Evolutionary conservation across 2,113 vertebrate genomes (phyloP), one percentile per base, ranked within the genome.

Genomic region (Suricata suricatta): DNA sequence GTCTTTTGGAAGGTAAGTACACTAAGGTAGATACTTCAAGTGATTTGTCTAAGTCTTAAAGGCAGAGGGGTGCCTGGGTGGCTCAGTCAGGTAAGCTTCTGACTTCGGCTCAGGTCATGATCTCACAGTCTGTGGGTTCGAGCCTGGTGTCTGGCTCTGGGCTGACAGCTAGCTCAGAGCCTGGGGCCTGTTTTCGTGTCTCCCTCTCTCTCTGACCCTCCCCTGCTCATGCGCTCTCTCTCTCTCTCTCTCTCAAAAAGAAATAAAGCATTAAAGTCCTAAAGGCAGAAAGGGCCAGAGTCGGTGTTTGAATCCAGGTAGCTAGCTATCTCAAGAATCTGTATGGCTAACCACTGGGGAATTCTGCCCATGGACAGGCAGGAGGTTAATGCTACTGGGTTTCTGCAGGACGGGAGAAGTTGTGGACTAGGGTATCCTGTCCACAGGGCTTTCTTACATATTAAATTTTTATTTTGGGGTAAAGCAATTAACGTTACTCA

Each of bases 1-100:
- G 14, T 97, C n/a, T 92, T 98, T 98, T 93, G 72, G 96, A 85
- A 66, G 17, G 25, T 66, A 93, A 94, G 14, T 82, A 41, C 35
- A 76, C 81, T 96, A 60, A 92, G 11, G 9, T 19, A 80, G 31
- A 35, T 64, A 81, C 19, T 96, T n/a, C 77, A 77, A 91, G 38
- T 66, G 77, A 54, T 35, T 33, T 88, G 17, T 52, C 13, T 33
- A 50, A 52, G 25, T 33, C 57, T 23, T 84, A 77, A 82, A 91
- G n/a, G 21, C 19, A 80, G 11, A 63, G 13, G 41, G 41, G 41
- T 41, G 41, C 41, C 41, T 41, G 41, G 41, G 41, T 41, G 41
- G 41, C 41, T 41, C 41, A 41, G 41, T 41, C 41, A 41, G 41
- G 41, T 41, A 41, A 41, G 41, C 41, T 41, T 41, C 41, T 5